A percentile compares a stretch with the other conserved stretches of the same genome.
Evolutionary conservation across 2,113 vertebrate species (phyloP).

Genomic region (Lasiurus cinereus): DNA sequence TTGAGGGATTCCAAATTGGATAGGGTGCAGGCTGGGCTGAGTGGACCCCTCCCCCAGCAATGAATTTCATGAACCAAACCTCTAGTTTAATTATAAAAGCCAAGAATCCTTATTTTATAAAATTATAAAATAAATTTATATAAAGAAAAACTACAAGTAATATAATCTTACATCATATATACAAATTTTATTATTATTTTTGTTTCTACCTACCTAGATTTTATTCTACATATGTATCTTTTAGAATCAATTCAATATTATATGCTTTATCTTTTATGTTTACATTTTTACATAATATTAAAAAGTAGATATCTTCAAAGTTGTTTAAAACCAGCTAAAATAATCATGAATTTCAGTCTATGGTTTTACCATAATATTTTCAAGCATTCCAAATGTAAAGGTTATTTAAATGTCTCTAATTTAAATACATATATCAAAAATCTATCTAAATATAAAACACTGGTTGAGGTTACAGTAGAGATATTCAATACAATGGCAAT

Average conservation of each 20-base stretch:
- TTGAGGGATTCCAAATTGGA: too few species aligned
- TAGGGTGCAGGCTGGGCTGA: too few species aligned
- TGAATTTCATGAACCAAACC: too few species aligned
- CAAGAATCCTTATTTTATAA: background rate
- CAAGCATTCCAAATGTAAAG: background rate
- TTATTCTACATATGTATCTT: background rate
- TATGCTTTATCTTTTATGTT: background rate
- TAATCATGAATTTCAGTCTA: background rate
- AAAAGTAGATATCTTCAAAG: background rate
- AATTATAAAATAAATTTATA: background rate
- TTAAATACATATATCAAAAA: background rate
- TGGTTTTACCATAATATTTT: background rate
- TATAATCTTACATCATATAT: background rate
- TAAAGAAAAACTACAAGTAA: conserved; percentile 3
- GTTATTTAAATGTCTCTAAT: background rate
- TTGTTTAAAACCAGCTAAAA: background rate
- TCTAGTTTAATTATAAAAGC: too few species aligned
- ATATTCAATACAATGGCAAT: background rate
- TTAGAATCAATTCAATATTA: background rate
- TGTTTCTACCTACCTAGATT: background rate
- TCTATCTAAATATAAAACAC: conserved; percentile 16
- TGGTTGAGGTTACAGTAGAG: background rate
- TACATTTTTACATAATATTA: too few species aligned
- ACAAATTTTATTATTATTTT: background rate
- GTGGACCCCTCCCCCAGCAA: too few species aligned